Evolutionary conservation across 2,888 invertebrate genomes (phyloP).

Genomic region (Holacanthella duospinosa): DNA sequence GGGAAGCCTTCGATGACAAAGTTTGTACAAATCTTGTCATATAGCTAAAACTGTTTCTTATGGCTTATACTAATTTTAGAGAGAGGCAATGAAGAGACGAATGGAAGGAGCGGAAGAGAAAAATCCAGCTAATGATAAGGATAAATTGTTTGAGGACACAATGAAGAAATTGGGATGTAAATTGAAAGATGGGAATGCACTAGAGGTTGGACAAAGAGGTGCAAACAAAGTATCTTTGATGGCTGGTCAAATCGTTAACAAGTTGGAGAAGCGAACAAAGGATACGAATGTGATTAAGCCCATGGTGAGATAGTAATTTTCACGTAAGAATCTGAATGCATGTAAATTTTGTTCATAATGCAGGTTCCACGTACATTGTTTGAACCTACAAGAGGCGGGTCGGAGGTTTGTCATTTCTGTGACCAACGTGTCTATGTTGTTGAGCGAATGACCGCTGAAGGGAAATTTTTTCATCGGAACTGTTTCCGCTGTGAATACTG

Average conservation of each 20-base stretch:
- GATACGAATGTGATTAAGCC: constrained; percentile 42
- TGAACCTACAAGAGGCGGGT: constrained; percentile 53
- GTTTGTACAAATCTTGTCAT: constrained; percentile 25
- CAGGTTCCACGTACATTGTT: constrained; percentile 26
- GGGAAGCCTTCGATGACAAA: constrained; percentile 56
- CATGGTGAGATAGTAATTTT: constrained; percentile 39
- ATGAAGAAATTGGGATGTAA: constrained; percentile 60
- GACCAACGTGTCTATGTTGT: constrained; percentile 84
- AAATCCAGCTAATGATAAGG: constrained; percentile 54
- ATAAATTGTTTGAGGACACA: constrained; percentile 60
- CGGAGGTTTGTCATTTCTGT: constrained; percentile 77
- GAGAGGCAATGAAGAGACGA: constrained; percentile 58
- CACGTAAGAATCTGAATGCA: background rate
- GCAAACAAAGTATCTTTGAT: constrained; percentile 72
- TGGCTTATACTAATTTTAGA: constrained; percentile 45
- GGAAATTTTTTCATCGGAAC: constrained; percentile 78
- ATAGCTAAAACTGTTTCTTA: no score
- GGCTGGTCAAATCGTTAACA: constrained; percentile 54
- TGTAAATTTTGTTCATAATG: background rate
- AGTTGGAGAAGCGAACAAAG: constrained; percentile 41
- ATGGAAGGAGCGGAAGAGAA: constrained; percentile 46
- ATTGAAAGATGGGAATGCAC: constrained; percentile 62
- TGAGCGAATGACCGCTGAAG: constrained; percentile 80
- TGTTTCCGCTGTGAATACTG: constrained; percentile 94
- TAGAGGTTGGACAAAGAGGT: constrained; percentile 54